Conservation (phyloP, 2,113 vertebrate genomes). For the Ptychochromis oligacanthus region DNA sequence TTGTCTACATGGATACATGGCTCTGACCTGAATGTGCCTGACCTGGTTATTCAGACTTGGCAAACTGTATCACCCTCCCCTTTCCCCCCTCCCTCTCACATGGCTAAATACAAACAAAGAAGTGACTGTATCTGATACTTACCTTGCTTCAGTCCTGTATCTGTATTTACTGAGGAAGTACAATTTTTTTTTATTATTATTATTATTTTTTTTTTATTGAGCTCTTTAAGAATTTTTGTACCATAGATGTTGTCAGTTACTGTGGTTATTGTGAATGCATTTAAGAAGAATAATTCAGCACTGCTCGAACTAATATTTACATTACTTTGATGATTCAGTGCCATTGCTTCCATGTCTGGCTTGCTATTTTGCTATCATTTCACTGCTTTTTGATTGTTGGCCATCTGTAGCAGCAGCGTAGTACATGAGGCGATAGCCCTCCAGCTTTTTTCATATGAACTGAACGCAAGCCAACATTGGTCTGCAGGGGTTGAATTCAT, state of each 20-base stretch:
- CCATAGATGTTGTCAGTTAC: too few relatives aligned
- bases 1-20: conserved; percentile 42
- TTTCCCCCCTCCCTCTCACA: not conserved
- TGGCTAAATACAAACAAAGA: conserved; percentile 14
- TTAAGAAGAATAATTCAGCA: not conserved
- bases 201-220: too few relatives aligned
- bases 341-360: not conserved
- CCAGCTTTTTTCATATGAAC: not conserved
- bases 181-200: too few relatives aligned
- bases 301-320: too few relatives aligned
- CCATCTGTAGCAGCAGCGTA: conserved; percentile 22
- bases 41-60: conserved; percentile 66
- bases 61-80: conserved; percentile 33
- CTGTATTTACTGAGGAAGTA: not conserved
- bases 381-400: not conserved
- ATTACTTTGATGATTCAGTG: not conserved
- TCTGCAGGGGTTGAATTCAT: not conserved
- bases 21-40: conserved; percentile 75
- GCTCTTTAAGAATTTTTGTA: not conserved
- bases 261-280: not conserved
- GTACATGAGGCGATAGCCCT: conserved; percentile 29
- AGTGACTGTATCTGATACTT: conserved; percentile 5
- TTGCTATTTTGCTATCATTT: not conserved
- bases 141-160: not conserved
- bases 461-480: not conserved